Conservation (phyloP, 1,140 invertebrate genomes). For the Dendrolimus punctatus region DNA sequence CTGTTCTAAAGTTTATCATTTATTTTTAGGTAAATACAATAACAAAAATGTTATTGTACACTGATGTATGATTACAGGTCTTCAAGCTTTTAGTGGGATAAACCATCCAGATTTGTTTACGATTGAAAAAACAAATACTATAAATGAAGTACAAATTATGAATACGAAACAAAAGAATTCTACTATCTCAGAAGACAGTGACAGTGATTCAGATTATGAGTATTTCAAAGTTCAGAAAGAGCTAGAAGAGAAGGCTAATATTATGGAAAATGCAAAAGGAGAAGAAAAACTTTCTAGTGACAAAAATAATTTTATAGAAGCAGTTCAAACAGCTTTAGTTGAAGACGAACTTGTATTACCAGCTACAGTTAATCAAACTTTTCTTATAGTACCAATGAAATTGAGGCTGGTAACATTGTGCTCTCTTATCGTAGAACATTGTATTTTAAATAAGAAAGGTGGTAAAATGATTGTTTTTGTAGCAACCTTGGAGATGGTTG, state of each 20-base stretch:
- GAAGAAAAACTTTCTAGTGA: constrained; percentile 12
- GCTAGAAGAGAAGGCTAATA: constrained; percentile 28
- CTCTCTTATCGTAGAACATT: constrained; percentile 86
- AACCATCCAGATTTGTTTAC: constrained; percentile 35
- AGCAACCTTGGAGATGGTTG: constrained; percentile 94
- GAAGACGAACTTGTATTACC: constrained; percentile 85
- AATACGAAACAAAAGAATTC: constrained; percentile 12
- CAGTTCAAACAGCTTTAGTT: constrained; percentile 62
- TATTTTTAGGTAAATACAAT: constrained; percentile 5
- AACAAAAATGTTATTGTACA: not conserved
- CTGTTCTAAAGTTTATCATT: not conserved
- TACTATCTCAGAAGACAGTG: constrained; percentile 34
- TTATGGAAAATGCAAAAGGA: constrained; percentile 21
- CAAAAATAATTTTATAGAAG: constrained; percentile 42
- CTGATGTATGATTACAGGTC: constrained; percentile 23
- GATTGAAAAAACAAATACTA: constrained; percentile 10
- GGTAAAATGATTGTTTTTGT: constrained; percentile 93
- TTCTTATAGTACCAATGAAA: constrained; percentile 90
- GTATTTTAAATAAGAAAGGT: constrained; percentile 75
- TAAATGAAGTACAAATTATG: constrained; percentile 7
- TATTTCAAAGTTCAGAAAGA: constrained; percentile 65
- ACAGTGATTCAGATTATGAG: constrained; percentile 69
- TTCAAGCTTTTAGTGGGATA: constrained; percentile 44
- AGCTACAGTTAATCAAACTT: constrained; percentile 85
- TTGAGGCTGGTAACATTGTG: constrained; percentile 88